A percentile compares a stretch with the other conserved stretches of the same genome.
These are phyloP conservation scores for Pyrochroa serraticornis DNA, from an alignment of 2,888 invertebrate species.

Conservation along the genomic window DNA sequence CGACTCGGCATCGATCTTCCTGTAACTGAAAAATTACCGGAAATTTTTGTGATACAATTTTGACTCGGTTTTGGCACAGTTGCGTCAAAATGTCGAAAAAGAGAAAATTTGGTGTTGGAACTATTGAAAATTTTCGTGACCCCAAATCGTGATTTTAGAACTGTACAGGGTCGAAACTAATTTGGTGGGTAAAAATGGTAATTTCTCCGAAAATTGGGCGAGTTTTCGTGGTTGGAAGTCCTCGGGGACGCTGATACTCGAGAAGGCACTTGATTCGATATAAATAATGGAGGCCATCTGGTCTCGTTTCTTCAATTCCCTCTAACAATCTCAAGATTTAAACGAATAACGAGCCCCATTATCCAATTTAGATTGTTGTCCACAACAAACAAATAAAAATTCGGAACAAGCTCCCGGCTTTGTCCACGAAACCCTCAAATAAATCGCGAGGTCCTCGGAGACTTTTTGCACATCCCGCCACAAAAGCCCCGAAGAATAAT, in stretches of 20 bases:
- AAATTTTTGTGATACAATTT: too few species aligned
- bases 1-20: too few species aligned
- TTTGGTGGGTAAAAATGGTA: too few species aligned
- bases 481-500: neutral
- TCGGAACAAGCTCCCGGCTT: neutral
- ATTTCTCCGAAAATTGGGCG: neutral
- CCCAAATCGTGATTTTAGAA: too few species aligned
- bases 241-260: neutral
- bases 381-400: conserved; percentile 25
- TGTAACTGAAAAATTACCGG: too few species aligned
- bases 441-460: neutral
- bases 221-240: neutral
- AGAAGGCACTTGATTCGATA: conserved; percentile 26
- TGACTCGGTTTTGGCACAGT: too few species aligned
- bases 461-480: neutral
- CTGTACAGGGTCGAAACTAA: too few species aligned
- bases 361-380: conserved; percentile 42
- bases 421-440: neutral
- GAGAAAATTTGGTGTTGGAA: too few species aligned
- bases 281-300: conserved; percentile 40
- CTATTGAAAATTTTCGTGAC: too few species aligned
- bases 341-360: conserved; percentile 46
- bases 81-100: too few species aligned
- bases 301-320: conserved; percentile 44
- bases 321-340: conserved; percentile 46